phyloP scores from a whole-genome alignment of 1,140 invertebrate genomes.

The Rhizoglyphus robini region DNA sequence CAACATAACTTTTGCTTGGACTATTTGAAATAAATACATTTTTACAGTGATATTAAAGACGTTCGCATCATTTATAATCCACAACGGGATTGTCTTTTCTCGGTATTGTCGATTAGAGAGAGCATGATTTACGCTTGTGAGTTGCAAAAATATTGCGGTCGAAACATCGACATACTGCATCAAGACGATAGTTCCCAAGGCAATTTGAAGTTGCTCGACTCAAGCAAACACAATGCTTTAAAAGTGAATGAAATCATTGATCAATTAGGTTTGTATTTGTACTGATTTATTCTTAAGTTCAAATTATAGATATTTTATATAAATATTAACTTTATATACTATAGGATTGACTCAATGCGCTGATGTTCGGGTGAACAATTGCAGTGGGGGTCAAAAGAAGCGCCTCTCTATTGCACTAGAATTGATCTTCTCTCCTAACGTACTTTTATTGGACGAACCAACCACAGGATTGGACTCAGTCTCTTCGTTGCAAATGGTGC shows the following conservation, averaged over 20 bases:
- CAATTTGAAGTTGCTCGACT: neutral
- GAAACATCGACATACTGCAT: conserved; percentile 16
- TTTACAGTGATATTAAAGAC: conserved; percentile 10
- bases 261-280: neutral
- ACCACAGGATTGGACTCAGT: conserved; percentile 70
- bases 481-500: conserved; percentile 64
- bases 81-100: conserved; percentile 22
- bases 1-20: neutral
- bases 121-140: conserved; percentile 21
- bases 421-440: conserved; percentile 84
- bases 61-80: conserved; percentile 21
- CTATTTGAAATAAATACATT: neutral
- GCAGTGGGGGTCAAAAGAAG: conserved; percentile 70
- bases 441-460: conserved; percentile 95
- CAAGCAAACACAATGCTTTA: neutral
- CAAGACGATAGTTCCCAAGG: neutral
- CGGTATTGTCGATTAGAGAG: conserved; percentile 21
- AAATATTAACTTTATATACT: neutral
- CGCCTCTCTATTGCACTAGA: conserved; percentile 85
- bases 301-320: neutral
- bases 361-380: conserved; percentile 8
- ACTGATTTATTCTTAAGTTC: neutral
- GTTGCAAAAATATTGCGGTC: conserved; percentile 15
- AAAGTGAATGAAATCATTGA: conserved; percentile 2
- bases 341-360: conserved; percentile 19